Conservation (phyloP, 2,888 invertebrate species). For the Chalcosyrphus nemorum region DNA sequence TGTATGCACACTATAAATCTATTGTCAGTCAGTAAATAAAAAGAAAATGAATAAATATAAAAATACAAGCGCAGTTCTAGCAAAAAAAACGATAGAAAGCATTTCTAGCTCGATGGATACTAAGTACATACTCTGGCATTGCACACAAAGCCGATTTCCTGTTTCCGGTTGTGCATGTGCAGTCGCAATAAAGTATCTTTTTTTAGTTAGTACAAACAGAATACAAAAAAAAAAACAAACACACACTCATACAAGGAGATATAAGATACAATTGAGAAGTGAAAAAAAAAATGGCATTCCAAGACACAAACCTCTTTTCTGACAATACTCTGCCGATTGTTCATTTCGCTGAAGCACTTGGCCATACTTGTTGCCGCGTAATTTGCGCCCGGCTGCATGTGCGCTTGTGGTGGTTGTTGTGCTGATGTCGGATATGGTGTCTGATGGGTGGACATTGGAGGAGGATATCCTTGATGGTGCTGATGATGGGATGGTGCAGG, state of each 20-base stretch:
- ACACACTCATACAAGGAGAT: slow-evolving; percentile 8
- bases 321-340: slow-evolving; percentile 76
- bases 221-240: slow-evolving; percentile 17
- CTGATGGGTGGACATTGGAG: slow-evolving; percentile 29
- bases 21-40: slow-evolving; percentile 54
- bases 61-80: slow-evolving; percentile 22
- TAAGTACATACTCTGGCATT: slow-evolving; percentile 58
- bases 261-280: background rate
- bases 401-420: slow-evolving; percentile 44
- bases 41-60: too few relatives aligned
- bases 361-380: slow-evolving; percentile 76
- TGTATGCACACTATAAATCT: slow-evolving; percentile 40
- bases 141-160: slow-evolving; percentile 64
- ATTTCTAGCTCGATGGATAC: background rate
- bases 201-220: slow-evolving; percentile 25
- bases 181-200: slow-evolving; percentile 1
- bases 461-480: slow-evolving; percentile 55
- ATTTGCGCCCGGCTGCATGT: slow-evolving; percentile 75
- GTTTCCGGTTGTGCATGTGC: slow-evolving; percentile 47
- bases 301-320: slow-evolving; percentile 80
- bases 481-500: slow-evolving; percentile 75
- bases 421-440: slow-evolving; percentile 66
- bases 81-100: background rate
- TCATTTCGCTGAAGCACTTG: slow-evolving; percentile 77
- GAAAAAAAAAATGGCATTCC: slow-evolving; percentile 43